Evolutionary conservation across 2,888 invertebrate species (phyloP).

Genomic region (Bellardia bayeri): DNA sequence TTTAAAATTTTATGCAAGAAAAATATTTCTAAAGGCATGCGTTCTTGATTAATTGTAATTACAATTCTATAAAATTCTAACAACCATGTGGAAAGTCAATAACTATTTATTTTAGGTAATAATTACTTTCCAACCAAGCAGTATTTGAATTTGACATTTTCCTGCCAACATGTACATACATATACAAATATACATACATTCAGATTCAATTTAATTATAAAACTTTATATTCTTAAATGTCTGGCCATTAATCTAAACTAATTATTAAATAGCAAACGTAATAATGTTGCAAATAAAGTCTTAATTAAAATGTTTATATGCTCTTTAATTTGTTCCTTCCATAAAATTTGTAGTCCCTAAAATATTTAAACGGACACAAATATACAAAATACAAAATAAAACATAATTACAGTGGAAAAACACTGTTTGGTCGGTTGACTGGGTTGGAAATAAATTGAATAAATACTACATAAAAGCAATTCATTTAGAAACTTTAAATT

Average conservation of each 20-base stretch:
- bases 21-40: too few species aligned
- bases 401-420: conserved; percentile 42
- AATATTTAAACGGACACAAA: background rate
- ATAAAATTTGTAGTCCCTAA: conserved; percentile 1
- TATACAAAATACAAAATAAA: conserved; percentile 23
- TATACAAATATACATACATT: background rate
- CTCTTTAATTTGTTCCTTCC: conserved; percentile 18
- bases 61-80: too few species aligned
- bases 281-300: conserved; percentile 46
- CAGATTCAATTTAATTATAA: conserved; percentile 30
- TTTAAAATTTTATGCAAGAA: too few species aligned
- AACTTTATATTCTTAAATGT: conserved; percentile 4
- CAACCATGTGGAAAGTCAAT: too few species aligned
- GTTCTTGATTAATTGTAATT: too few species aligned
- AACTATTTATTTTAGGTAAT: too few species aligned
- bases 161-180: background rate
- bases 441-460: conserved; percentile 41
- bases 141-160: background rate
- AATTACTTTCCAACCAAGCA: too few species aligned
- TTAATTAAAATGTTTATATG: conserved; percentile 47
- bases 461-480: conserved; percentile 45
- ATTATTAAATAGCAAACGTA: conserved; percentile 36
- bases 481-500: conserved; percentile 56
- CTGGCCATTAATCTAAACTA: conserved; percentile 44
- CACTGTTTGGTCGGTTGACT: conserved; percentile 2